phyloP scores from a whole-genome alignment of 2,113 vertebrate species.

The Azemiops feae region DNA sequence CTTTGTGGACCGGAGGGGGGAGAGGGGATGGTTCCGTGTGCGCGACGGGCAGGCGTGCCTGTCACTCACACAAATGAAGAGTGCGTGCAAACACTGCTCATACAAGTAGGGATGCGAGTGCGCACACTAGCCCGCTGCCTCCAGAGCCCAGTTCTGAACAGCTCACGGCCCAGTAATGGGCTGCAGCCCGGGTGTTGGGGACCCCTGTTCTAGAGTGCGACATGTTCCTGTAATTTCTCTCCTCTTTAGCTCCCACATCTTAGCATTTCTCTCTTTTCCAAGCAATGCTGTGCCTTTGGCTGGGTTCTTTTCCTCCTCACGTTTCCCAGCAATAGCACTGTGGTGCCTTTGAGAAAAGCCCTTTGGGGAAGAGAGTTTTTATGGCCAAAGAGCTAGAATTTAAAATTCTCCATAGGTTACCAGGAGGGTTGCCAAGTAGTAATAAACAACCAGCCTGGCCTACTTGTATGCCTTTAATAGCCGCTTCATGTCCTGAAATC shows the following conservation, averaged over 20 bases:
- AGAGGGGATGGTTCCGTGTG: neutral
- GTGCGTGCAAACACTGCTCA: fast-evolving
- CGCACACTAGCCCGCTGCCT: neutral
- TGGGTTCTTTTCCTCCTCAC: neutral
- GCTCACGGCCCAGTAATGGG: neutral
- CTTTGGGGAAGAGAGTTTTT: neutral
- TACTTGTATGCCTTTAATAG: neutral
- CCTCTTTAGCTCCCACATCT: neutral
- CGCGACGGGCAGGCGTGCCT: fast-evolving
- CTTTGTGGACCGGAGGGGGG: neutral
- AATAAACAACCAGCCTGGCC: neutral
- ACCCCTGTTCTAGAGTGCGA: neutral
- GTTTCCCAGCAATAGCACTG: neutral
- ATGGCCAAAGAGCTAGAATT: neutral
- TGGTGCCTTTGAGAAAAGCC: neutral
- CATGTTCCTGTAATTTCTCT: neutral
- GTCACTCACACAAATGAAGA: neutral
- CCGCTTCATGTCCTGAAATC: neutral
- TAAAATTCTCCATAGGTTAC: neutral
- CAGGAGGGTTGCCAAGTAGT: neutral
- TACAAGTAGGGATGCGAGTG: neutral
- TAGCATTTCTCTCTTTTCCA: neutral
- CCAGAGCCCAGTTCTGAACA: neutral
- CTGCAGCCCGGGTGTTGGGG: neutral
- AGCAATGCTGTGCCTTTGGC: neutral